Base-by-base conservation (phyloP, 2,797 vertebrate species). In the Clarias fuscus region DNA sequence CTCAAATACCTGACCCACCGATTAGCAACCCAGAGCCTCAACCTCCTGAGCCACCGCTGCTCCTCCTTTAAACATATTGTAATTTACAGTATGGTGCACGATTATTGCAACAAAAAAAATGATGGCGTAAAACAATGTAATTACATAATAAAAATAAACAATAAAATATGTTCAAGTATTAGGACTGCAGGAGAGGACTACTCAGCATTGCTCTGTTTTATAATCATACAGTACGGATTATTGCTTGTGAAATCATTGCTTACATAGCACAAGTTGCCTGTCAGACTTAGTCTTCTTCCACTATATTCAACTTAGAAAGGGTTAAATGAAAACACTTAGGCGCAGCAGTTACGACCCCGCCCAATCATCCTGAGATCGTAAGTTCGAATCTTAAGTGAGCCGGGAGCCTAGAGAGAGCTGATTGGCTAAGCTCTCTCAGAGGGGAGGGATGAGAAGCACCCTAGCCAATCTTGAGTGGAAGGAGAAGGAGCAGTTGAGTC, bases 161-260 rank as follows among this genome's bases (percentile, higher is more conserved):
- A 27, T 18, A 37, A 71, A 37, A 71, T 5, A 43, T 37, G 18
- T 15, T 37, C 30, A 10, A 48, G 43, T 48, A 13, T 40, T 24
- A 22, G 37, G 43, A 72, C 20, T 43, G 2, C 48, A 48, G 48
- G 17, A 7, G 15, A n/a, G n/a, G n/a, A 5, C 10, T 40, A 20
- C 58, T 4, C 68, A 10, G 15, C 22, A 24, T 40, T 27, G 37
- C 17, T 70, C 6, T 17, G 5, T 17, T 71, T 71, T 22, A 71
- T 2, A 48, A n/a, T 15, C 22, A 73, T 15, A 67, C 17, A 37
- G n/a, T 65, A 85, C 53, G n/a, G 68, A 85, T 79, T 20, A 40
- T 27, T 56, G 33, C 53, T 67, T 53, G 53, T 43, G 72, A 73
- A 68, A 84, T 86, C 65, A 65, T 48, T 43, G 78, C 70, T 78